Evolutionary conservation across 2,888 invertebrate genomes (phyloP).

Genomic region (Eupeodes luniger): DNA sequence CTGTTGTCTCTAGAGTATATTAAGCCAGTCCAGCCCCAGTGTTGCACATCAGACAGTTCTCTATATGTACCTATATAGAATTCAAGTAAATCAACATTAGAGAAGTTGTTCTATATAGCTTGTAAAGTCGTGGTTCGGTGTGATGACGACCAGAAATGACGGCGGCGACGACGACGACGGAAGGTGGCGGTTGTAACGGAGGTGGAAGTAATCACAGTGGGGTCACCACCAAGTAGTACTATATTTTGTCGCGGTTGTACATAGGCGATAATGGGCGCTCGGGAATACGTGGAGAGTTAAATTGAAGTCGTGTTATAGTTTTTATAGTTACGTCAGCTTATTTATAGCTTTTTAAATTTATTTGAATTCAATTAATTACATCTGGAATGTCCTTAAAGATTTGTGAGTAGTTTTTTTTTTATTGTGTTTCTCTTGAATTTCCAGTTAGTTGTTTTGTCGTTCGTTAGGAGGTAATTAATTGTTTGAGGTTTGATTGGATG

Average conservation of each 20-base stretch:
- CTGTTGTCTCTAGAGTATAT: not conserved
- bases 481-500: too few relatives aligned
- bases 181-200: too few relatives aligned
- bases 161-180: not conserved
- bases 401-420: not conserved
- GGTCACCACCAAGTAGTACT: slow-evolving; percentile 23
- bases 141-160: too few relatives aligned
- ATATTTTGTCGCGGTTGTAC: slow-evolving; percentile 12
- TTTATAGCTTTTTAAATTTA: slow-evolving; percentile 5
- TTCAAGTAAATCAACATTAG: slow-evolving; percentile 54
- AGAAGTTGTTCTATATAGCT: not conserved
- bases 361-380: slow-evolving; percentile 3
- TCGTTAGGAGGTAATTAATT: too few relatives aligned
- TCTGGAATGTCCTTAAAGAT: not conserved
- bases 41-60: not conserved
- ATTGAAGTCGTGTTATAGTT: not conserved
- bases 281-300: slow-evolving; percentile 7
- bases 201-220: slow-evolving; percentile 16
- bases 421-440: not conserved
- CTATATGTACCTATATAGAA: not conserved
- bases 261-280: not conserved
- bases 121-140: not conserved
- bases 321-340: not conserved
- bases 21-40: not conserved
- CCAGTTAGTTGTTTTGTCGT: not conserved